Conservation (phyloP, 2,797 vertebrate genomes). For the Sebastes hubbsi region DNA sequence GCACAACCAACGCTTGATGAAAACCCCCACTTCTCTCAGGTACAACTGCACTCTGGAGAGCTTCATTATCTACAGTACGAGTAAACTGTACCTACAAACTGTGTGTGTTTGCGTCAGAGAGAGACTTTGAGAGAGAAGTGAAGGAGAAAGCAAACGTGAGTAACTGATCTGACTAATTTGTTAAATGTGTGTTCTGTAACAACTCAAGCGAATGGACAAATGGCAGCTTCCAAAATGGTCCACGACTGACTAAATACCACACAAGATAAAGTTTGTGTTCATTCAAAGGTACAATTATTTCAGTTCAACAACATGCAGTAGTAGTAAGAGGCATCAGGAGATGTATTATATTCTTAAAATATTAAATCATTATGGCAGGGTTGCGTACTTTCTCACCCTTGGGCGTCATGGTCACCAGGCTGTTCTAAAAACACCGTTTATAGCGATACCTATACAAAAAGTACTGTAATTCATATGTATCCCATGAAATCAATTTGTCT, state of each 20-base stretch:
- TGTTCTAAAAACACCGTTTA: too few species aligned
- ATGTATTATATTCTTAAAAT: background rate
- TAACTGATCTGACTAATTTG: background rate
- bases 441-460: too few species aligned
- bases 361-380: background rate
- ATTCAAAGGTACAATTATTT: background rate
- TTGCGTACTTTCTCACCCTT: background rate
- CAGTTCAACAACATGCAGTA: background rate
- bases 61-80: slow-evolving; percentile 66
- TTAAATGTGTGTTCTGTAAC: background rate
- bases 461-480: too few species aligned
- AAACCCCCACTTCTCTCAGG: slow-evolving; percentile 69
- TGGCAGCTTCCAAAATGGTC: background rate
- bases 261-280: background rate
- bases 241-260: background rate
- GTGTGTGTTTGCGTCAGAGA: slow-evolving; percentile 35
- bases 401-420: background rate
- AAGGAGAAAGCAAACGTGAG: background rate
- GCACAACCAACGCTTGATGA: slow-evolving; percentile 65
- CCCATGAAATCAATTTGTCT: too few species aligned
- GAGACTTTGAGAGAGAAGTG: background rate
- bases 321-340: background rate
- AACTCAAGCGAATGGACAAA: background rate
- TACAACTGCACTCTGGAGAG: slow-evolving; percentile 76
- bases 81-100: slow-evolving; percentile 54